Evolutionary conservation across 2,888 invertebrate species (phyloP).

Genomic region (Epiblema foenella): DNA sequence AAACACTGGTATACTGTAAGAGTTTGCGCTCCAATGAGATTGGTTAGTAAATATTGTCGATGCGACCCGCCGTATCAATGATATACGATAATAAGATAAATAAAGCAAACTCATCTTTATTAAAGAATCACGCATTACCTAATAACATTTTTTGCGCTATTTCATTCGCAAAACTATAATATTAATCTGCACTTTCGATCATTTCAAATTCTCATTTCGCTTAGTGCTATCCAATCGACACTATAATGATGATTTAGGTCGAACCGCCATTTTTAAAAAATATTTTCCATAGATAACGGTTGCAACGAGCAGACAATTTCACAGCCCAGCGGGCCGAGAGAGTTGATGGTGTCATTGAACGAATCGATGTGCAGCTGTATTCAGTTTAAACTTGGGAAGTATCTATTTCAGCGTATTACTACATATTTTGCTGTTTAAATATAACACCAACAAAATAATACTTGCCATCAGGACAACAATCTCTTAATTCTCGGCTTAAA

Average conservation of each 20-base stretch:
- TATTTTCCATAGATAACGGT: conserved; percentile 12
- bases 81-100: no score
- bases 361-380: conserved; percentile 36
- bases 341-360: conserved; percentile 50
- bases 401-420: not conserved
- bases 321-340: conserved; percentile 61
- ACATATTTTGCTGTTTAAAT: not conserved
- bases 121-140: no score
- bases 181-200: not conserved
- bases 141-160: no score
- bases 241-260: not conserved
- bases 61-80: no score
- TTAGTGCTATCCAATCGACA: not conserved
- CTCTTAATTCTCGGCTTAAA: no score
- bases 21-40: no score
- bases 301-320: conserved; percentile 57
- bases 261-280: conserved; percentile 7
- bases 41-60: no score
- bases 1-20: no score
- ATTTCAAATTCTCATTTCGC: not conserved
- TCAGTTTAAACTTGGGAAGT: conserved; percentile 42
- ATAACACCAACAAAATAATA: no score
- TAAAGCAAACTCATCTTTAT: no score
- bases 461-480: not conserved
- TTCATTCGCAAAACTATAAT: not conserved